Conservation (phyloP, 2,797 vertebrate species). For the Oophaga sylvatica region DNA sequence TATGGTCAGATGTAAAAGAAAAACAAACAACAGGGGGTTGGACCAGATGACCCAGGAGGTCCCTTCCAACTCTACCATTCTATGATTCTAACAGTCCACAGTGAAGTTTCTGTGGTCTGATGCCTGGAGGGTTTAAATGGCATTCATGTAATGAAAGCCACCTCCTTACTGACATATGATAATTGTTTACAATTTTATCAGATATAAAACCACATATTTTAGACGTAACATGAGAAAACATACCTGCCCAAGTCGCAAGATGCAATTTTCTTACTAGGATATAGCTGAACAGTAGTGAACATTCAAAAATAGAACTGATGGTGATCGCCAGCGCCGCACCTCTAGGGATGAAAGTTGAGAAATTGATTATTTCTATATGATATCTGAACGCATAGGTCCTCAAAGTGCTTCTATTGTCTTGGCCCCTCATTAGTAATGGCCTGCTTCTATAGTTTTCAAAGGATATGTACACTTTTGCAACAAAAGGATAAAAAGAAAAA, state of each 20-base stretch:
- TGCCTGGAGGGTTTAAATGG: neutral
- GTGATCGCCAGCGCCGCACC: constrained; percentile 23
- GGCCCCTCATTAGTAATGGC: no score
- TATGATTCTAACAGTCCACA: no score
- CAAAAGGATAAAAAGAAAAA: no score
- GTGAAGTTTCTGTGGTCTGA: no score
- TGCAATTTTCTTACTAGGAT: constrained; percentile 25
- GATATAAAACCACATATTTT: neutral
- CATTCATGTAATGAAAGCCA: neutral
- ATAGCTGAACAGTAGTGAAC: constrained; percentile 10
- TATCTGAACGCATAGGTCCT: neutral
- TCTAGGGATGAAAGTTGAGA: neutral
- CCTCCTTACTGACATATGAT: neutral
- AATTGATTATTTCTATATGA: neutral
- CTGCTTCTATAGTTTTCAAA: no score
- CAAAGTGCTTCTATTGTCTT: no score
- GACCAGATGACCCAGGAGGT: no score
- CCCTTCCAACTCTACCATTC: no score
- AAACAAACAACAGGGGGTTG: no score
- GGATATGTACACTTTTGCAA: no score
- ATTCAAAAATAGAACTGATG: neutral
- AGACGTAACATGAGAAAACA: neutral
- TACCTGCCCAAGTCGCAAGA: constrained; percentile 39
- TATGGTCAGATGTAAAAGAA: no score
- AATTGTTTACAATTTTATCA: neutral